Base-by-base conservation (phyloP, 2,888 invertebrate genomes). In the Caenorhabditis sp. region DNA sequence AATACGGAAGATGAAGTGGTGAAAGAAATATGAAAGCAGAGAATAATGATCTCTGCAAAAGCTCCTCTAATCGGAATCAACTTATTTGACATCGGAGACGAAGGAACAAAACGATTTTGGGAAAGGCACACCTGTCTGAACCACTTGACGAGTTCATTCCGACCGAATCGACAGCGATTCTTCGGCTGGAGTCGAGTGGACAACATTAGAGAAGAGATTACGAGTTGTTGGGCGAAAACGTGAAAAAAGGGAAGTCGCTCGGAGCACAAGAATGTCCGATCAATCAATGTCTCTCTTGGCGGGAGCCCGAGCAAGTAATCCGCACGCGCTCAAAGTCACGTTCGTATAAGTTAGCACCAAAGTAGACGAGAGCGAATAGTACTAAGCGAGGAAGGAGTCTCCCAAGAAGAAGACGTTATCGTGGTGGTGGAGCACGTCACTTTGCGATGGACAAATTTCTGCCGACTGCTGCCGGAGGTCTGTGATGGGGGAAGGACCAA, bases 101-200 rank as follows among this genome's bases (percentile, higher is more conserved):
- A n/a, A n/a, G n/a, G n/a, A n/a, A n/a, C n/a, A n/a, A n/a, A n/a
- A n/a, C n/a, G n/a, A n/a, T n/a, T n/a, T n/a, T n/a, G n/a, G n/a
- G n/a, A n/a, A n/a, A n/a, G n/a, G n/a, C n/a, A n/a, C n/a, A 58
- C 56, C 66, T 66, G 46, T 55, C 43, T 43, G n/a, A 58, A 39
- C 68, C 56, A 59, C 52, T n/a, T 50, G 50, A 56, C 17, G 15
- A 66, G 50, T 26, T 26, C 66, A 26, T 13, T 46, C 8, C 48
- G 55, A 37, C 22, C 48, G 20, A 56, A 46, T n/a, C 48, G 56
- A 17, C 20, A 22, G 17, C 53, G 46, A 17, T 37, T 37, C 20
- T 55, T 65, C 24, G 17, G 5, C 11, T 7, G 24, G 24, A 24
- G n/a, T 22, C 22, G n/a, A 24, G 48, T 17, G 24, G 53, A 55